Evolutionary conservation across 2,113 vertebrate species (phyloP).

Genomic region (Hystrix brachyura): DNA sequence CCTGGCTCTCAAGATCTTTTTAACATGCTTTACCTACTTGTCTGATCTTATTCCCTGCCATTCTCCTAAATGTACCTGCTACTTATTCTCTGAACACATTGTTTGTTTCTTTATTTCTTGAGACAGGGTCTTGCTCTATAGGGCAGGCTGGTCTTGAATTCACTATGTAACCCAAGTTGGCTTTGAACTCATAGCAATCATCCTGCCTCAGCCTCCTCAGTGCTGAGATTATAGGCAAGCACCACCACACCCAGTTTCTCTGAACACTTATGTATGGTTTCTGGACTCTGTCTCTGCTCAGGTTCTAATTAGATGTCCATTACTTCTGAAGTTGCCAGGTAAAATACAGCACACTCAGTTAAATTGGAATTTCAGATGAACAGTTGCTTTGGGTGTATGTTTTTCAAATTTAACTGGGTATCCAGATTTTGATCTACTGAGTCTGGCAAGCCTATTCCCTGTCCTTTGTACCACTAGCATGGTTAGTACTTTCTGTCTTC

Average conservation of each 20-base stretch:
- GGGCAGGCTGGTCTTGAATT: too few relatives aligned
- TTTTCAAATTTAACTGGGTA: neutral
- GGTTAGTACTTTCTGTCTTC: neutral
- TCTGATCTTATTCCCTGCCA: neutral
- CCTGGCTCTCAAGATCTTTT: constrained; percentile 4
- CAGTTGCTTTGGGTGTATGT: neutral
- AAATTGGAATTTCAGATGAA: constrained; percentile 46
- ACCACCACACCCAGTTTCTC: too few relatives aligned
- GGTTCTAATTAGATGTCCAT: neutral
- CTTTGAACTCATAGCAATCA: too few relatives aligned
- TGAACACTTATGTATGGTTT: neutral
- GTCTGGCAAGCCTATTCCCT: neutral
- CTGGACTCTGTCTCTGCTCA: neutral
- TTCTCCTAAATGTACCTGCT: neutral
- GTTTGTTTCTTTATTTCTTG: too few relatives aligned
- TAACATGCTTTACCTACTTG: neutral
- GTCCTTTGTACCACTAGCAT: neutral
- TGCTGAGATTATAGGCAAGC: too few relatives aligned
- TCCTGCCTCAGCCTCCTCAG: too few relatives aligned
- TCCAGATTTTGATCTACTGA: constrained; percentile 25
- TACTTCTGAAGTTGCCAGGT: neutral
- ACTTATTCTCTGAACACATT: neutral
- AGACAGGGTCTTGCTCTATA: too few relatives aligned
- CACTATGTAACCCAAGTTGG: too few relatives aligned
- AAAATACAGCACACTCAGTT: neutral